A percentile compares a stretch with the other conserved stretches of the same genome.
phyloP scores from a whole-genome alignment of 1,140 invertebrate species.

The Drosophila murphyi region DNA sequence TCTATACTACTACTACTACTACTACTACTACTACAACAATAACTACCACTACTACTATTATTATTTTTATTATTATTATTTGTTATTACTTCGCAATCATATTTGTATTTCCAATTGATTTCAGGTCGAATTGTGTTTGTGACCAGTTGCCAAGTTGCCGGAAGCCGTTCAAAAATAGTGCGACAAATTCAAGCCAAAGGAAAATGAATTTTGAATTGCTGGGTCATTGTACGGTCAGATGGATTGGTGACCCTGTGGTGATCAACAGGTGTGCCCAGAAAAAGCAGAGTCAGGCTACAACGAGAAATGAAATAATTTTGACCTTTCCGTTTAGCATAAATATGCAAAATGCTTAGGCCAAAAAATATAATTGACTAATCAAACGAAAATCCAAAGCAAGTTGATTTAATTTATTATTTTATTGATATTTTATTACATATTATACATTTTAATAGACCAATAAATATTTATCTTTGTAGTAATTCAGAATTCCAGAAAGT shows the following conservation, averaged over 20 bases:
- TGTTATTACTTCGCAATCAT: slow-evolving; percentile 6
- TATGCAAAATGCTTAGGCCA: background rate
- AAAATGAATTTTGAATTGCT: slow-evolving; percentile 37
- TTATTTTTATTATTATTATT: slow-evolving; percentile 33
- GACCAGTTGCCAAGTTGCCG: slow-evolving; percentile 29
- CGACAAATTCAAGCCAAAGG: slow-evolving; percentile 2
- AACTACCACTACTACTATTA: background rate
- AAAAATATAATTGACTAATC: background rate
- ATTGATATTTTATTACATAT: too few relatives aligned
- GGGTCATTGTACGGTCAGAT: slow-evolving; percentile 22
- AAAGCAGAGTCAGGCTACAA: slow-evolving; percentile 22
- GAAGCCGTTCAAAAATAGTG: slow-evolving; percentile 42
- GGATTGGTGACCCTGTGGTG: background rate
- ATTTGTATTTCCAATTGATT: slow-evolving; percentile 62
- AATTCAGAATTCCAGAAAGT: too few relatives aligned
- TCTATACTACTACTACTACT: background rate
- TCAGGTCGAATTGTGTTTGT: slow-evolving; percentile 21
- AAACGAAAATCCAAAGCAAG: background rate
- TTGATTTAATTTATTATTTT: too few relatives aligned
- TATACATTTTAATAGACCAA: too few relatives aligned
- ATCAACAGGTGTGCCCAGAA: slow-evolving; percentile 34
- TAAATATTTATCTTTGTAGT: too few relatives aligned
- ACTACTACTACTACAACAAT: background rate
- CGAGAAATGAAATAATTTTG: background rate
- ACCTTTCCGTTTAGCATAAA: background rate